A percentile compares a stretch with the other conserved stretches of the same genome.
phyloP scores from a whole-genome alignment of 2,113 vertebrate species.

The Pseudorectes ferrugineus region DNA sequence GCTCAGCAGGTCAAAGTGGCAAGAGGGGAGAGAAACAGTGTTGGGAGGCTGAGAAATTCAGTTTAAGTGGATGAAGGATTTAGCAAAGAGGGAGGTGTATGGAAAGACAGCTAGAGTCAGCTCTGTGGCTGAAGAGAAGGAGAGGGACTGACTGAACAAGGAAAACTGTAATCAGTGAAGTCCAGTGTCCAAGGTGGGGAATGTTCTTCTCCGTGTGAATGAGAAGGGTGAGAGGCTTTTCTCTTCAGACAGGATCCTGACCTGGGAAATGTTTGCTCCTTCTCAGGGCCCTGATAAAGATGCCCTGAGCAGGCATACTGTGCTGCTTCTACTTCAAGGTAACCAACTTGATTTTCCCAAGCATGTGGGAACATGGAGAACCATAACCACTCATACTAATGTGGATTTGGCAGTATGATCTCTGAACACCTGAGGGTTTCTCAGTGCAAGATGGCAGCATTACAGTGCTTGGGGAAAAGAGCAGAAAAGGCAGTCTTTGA shows the following conservation, averaged over 20 bases:
- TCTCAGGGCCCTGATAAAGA: background rate
- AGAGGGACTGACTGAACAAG: background rate
- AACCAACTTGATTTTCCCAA: background rate
- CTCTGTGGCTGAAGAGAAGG: background rate
- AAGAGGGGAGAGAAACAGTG: background rate
- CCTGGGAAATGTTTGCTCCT: background rate
- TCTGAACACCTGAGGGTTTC: background rate
- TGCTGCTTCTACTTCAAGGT: background rate
- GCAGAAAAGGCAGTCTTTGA: background rate
- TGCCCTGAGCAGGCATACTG: background rate
- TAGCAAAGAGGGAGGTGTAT: background rate
- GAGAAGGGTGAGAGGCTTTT: background rate
- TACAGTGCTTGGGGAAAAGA: background rate
- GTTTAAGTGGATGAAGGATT: background rate
- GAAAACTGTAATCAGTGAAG: background rate
- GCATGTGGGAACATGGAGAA: background rate
- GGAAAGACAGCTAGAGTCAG: background rate
- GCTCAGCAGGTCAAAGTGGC: background rate
- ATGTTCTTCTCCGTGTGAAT: rapidly evolving
- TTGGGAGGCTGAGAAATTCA: background rate
- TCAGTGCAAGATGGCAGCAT: background rate
- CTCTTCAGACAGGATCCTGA: background rate
- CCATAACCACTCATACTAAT: background rate
- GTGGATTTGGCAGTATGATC: background rate
- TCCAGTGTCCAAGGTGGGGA: background rate